Conservation (phyloP, 2,797 vertebrate genomes). For the Diceros bicornis region DNA sequence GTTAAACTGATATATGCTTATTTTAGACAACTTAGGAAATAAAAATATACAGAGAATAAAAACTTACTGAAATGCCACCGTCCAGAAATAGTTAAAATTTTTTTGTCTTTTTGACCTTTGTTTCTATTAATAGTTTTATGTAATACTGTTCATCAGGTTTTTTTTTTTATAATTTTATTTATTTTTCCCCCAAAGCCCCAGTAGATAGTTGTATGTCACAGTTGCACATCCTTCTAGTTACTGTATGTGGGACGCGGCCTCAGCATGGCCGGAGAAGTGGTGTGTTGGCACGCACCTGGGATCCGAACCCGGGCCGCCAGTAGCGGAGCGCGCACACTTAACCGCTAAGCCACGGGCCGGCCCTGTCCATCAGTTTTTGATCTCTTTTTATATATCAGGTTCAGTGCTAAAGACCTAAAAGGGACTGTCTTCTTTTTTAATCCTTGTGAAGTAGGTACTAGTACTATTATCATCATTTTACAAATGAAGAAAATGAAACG, state of each 20-base stretch:
- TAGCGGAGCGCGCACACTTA: too few relatives aligned
- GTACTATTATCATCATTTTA: background rate
- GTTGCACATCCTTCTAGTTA: too few relatives aligned
- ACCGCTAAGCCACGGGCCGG: too few relatives aligned
- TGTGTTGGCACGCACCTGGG: too few relatives aligned
- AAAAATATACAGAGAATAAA: background rate
- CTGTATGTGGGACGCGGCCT: too few relatives aligned
- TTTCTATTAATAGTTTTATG: background rate
- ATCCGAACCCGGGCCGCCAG: too few relatives aligned
- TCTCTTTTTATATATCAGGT: background rate
- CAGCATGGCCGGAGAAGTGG: too few relatives aligned
- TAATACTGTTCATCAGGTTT: background rate
- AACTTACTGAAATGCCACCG: background rate
- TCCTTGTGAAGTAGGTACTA: background rate
- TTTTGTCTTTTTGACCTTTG: background rate
- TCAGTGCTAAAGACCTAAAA: background rate
- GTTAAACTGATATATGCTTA: background rate
- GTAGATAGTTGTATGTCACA: too few relatives aligned
- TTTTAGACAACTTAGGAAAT: slow-evolving; percentile 15
- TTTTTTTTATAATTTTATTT: too few relatives aligned
- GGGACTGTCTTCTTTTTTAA: slow-evolving; percentile 35
- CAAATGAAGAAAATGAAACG: slow-evolving; percentile 36
- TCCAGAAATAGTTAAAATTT: background rate
- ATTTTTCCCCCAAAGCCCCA: too few relatives aligned
- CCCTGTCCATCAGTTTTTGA: background rate